Evolutionary conservation across 2,113 vertebrate genomes (phyloP).

Genomic region (Cisticola juncidis): DNA sequence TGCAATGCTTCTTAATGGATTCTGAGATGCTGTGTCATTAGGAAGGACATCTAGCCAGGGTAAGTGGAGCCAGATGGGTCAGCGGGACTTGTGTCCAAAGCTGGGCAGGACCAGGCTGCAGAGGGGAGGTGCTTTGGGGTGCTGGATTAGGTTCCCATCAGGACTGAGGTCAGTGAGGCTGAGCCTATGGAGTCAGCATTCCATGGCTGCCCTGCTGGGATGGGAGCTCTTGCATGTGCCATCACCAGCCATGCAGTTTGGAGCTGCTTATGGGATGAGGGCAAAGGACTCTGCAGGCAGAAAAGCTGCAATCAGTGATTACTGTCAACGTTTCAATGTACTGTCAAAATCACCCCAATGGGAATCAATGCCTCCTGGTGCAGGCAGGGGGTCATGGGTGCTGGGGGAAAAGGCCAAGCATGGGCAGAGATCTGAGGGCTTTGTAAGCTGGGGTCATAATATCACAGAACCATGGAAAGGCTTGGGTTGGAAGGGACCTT

Average conservation of each 20-base stretch:
- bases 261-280: neutral
- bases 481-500: neutral
- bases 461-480: neutral
- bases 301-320: neutral
- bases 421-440: neutral
- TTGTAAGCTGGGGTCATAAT: neutral
- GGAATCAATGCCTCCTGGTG: neutral
- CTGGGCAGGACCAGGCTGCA: neutral
- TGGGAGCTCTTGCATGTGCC: fast-evolving
- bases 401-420: neutral
- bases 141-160: neutral
- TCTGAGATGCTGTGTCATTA: conserved; percentile 68
- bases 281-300: neutral
- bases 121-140: neutral
- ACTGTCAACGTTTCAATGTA: fast-evolving
- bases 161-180: neutral
- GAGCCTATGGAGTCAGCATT: neutral
- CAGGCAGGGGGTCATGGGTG: fast-evolving
- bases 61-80: conserved; percentile 16
- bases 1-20: conserved; percentile 24
- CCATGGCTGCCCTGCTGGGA: neutral
- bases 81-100: neutral
- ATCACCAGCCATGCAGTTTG: fast-evolving
- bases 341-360: neutral
- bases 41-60: neutral